phyloP scores from a whole-genome alignment of 2,888 invertebrate genomes.

The Drosophila kuntzei region DNA sequence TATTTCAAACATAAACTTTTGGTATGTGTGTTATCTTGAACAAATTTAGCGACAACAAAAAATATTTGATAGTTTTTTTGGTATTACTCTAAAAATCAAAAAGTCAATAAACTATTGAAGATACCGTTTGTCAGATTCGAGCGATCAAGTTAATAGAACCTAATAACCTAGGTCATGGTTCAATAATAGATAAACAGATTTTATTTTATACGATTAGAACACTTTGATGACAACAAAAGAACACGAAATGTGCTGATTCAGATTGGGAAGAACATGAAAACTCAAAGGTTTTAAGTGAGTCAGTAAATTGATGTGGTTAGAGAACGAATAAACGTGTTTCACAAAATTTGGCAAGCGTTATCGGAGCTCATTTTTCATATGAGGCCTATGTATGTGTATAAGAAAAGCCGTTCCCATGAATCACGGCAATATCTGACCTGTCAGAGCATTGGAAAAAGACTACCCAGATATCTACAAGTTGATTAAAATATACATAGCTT shows the following conservation, averaged over 20 bases:
- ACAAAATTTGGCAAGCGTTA: constrained; percentile 16
- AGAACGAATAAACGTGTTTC: constrained; percentile 1
- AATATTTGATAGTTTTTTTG: not conserved
- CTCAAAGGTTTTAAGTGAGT: constrained; percentile 25
- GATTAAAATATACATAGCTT: constrained; percentile 31
- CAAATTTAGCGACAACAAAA: not conserved
- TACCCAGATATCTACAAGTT: constrained; percentile 17
- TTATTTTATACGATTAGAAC: not conserved
- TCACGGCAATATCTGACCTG: constrained; percentile 37
- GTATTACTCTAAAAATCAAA: not conserved
- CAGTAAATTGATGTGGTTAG: constrained; percentile 14
- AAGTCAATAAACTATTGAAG: not conserved
- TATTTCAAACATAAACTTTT: not conserved
- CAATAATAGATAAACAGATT: not conserved
- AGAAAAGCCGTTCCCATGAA: constrained; percentile 29
- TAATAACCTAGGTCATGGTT: constrained; percentile 5
- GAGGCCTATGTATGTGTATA: constrained; percentile 7
- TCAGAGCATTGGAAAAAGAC: constrained; percentile 3
- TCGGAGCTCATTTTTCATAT: constrained; percentile 25
- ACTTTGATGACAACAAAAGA: not conserved
- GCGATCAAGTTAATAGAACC: not conserved
- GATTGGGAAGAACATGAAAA: not conserved
- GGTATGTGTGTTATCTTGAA: not conserved
- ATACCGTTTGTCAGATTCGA: not conserved
- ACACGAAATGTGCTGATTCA: constrained; percentile 8